Evolutionary conservation across 1,140 invertebrate species (phyloP), one percentile per base, ranked within the genome.

Genomic region (Potamilus streckersoni): DNA sequence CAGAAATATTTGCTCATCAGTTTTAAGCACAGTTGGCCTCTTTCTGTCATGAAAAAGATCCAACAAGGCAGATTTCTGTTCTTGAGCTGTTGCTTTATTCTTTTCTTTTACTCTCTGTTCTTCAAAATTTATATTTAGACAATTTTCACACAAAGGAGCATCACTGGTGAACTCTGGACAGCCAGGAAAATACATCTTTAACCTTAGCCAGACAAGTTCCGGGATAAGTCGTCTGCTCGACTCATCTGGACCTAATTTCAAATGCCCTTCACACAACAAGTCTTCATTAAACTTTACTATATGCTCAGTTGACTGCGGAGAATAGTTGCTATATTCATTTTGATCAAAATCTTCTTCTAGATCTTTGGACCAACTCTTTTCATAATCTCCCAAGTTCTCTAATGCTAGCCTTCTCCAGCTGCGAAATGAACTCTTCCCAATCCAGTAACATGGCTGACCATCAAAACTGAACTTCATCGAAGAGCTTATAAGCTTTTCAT

Each of bases 131-230:
- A 67, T 56, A 13, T 59, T 68, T 73, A 76, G 68, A 69, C 92
- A 93, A 58, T 89, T 81, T 61, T 82, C 74, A 84, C 92, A 93
- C 1, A 89, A 76, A 15, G 78, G 27, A 23, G 88, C 82, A 55
- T 79, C 77, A 17, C 82, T 58, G 0, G 81, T 57, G 80, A 92
- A 92, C 75, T 91, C 90, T 31, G 89, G 89, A 62, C 91, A 89
- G 38, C 89, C 84, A 11, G 92, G 92, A 85, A 93, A 93, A 86
- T 93, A 92, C 76, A 90, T 90, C 75, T 86, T 85, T 17, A 93
- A 80, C 73, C 91, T 91, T 17, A 79, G 76, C 92, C 92, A 93
- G 1, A 90, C 91, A 82, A 90, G 88, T 5, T 84, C 74, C 6
- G 90, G 89, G 8, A 93, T 89, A 56, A 92, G 79, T 80, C 90